Percentiles rank a stretch among this genome's conserved stretches.
phyloP scores from a whole-genome alignment of 2,797 vertebrate genomes.

The Lerista edwardsae region DNA sequence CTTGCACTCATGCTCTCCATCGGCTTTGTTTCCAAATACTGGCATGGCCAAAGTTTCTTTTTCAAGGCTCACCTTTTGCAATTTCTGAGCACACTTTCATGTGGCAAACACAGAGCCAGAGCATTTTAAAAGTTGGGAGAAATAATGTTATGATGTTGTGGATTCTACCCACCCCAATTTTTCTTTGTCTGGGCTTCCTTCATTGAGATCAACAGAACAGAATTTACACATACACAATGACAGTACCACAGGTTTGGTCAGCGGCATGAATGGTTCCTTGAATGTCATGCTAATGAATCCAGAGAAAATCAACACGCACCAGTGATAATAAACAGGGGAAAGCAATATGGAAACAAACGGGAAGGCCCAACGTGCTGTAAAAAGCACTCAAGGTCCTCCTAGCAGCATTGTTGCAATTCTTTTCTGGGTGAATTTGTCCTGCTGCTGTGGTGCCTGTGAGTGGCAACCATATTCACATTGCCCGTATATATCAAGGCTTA shows the following conservation, averaged over 20 bases:
- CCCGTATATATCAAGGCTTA: neutral
- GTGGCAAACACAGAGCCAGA: neutral
- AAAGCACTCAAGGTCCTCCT: neutral
- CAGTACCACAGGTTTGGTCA: constrained; percentile 15
- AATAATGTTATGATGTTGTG: constrained; percentile 30
- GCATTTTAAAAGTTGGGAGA: constrained; percentile 24
- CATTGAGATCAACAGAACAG: constrained; percentile 25
- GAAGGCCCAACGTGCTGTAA: neutral
- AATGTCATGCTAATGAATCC: neutral
- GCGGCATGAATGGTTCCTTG: neutral
- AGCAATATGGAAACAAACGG: neutral
- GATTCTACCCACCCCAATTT: constrained; percentile 36
- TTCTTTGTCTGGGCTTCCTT: constrained; percentile 38
- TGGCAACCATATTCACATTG: neutral
- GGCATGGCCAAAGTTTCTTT: rapidly evolving
- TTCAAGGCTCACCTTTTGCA: neutral
- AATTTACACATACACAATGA: constrained; percentile 39
- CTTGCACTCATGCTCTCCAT: rapidly evolving
- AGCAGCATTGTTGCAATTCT: neutral
- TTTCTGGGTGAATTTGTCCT: neutral
- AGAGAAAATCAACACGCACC: neutral
- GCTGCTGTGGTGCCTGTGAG: neutral
- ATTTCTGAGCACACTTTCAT: constrained; percentile 36
- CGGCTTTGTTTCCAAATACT: rapidly evolving
- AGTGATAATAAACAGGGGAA: neutral